A percentile compares a stretch with the other conserved stretches of the same genome.
phyloP scores from a whole-genome alignment of 2,113 vertebrate genomes.

The Seriola rivoliana region DNA sequence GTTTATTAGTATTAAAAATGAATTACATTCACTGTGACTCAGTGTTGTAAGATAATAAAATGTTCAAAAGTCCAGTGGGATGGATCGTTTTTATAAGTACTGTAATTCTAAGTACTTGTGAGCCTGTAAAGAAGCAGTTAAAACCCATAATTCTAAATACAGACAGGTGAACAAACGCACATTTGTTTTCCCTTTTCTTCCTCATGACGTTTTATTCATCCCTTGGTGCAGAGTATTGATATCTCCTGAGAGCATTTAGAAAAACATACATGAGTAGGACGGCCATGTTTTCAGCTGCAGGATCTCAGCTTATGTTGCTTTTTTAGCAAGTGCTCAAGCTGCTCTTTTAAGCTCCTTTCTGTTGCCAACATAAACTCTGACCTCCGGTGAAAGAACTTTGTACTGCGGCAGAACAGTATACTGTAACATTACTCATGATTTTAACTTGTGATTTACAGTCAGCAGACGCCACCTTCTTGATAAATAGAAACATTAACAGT shows the following conservation, averaged over 20 bases:
- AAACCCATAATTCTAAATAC: background rate
- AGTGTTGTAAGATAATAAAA: conserved; percentile 33
- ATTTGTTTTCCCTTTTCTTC: background rate
- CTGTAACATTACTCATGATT: background rate
- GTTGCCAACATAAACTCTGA: background rate
- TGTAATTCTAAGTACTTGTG: conserved; percentile 5
- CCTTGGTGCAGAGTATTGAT: background rate
- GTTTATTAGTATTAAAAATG: conserved; percentile 16
- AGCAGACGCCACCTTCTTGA: background rate
- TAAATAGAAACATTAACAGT: background rate
- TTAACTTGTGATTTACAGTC: background rate
- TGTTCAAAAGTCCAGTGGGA: conserved; percentile 18
- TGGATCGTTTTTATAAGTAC: conserved; percentile 6
- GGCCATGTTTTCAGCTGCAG: background rate
- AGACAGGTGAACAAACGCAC: background rate
- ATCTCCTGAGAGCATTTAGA: conserved; percentile 13
- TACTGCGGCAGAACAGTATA: background rate
- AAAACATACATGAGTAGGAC: background rate
- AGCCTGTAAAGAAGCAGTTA: conserved; percentile 11
- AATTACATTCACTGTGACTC: conserved; percentile 17
- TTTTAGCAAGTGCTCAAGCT: background rate
- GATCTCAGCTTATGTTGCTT: conserved; percentile 1
- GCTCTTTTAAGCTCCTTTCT: background rate
- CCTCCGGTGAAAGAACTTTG: background rate
- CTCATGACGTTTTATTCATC: conserved; percentile 3